Conservation (phyloP, 2,888 invertebrate species). For the Euspilapteryx auroguttella region DNA sequence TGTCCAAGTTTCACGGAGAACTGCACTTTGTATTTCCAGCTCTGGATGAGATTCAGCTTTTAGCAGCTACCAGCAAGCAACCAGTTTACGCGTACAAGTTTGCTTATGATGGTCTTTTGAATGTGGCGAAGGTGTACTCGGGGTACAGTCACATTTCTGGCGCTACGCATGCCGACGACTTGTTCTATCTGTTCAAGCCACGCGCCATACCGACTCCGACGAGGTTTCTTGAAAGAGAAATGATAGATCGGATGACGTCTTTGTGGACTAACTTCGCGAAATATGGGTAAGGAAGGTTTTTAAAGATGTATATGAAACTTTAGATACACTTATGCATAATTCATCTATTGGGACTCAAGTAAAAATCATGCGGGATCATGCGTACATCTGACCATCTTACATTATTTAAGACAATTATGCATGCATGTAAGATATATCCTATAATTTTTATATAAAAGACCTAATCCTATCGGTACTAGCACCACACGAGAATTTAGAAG, state of each 20-base stretch:
- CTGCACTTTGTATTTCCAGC: constrained; percentile 18
- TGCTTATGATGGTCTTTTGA: constrained; percentile 24
- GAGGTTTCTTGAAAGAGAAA: constrained; percentile 4
- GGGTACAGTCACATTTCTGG: constrained; percentile 16
- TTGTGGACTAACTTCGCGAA: constrained; percentile 10
- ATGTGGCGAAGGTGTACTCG: constrained; percentile 16
- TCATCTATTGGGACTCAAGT: no score
- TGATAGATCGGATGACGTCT: constrained; percentile 8
- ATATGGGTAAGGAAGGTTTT: constrained; percentile 5
- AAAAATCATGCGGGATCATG: no score
- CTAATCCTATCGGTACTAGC: no score
- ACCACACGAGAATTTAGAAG: no score
- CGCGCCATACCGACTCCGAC: background rate
- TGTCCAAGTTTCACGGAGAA: constrained; percentile 27
- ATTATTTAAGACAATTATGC: no score
- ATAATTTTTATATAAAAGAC: no score
- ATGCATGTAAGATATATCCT: no score
- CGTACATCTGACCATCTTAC: no score
- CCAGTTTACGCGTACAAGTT: constrained; percentile 30
- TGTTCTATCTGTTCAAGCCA: constrained; percentile 34
- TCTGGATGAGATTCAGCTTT: constrained; percentile 24
- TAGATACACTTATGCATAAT: no score
- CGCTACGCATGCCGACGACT: constrained; percentile 34
- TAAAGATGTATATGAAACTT: background rate
- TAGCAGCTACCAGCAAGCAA: constrained; percentile 17